Evolutionary conservation across 2,888 invertebrate species (phyloP).

Genomic region (Eueremaeus valkanovi): DNA sequence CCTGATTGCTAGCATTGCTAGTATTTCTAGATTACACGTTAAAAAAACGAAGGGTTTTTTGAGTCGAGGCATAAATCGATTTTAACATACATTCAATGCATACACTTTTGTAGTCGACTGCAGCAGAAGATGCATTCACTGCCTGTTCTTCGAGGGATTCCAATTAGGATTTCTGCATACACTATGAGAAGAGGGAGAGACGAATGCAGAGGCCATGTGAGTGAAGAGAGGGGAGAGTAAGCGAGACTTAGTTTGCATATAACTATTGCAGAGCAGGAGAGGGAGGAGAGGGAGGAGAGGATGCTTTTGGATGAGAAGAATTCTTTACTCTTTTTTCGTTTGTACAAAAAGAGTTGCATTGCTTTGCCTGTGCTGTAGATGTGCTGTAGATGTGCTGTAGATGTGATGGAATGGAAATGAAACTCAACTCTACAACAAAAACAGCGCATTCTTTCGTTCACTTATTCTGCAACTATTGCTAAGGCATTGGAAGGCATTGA

Average conservation of each 20-base stretch:
- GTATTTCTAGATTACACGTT: constrained; percentile 23
- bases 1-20: too few species aligned
- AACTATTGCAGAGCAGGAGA: too few species aligned
- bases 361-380: neutral
- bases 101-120: constrained; percentile 3
- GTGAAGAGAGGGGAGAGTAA: neutral
- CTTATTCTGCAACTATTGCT: constrained; percentile 9
- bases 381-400: neutral
- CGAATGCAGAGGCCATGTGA: neutral
- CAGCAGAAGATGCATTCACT: neutral
- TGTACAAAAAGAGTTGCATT: constrained; percentile 20
- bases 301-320: constrained; percentile 22
- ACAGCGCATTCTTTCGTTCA: neutral
- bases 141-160: constrained; percentile 29
- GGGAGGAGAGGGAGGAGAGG: constrained; percentile 33
- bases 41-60: constrained; percentile 7
- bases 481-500: neutral
- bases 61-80: constrained; percentile 22
- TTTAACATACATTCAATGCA: constrained; percentile 29
- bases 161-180: constrained; percentile 33
- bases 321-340: constrained; percentile 23
- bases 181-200: constrained; percentile 25
- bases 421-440: neutral
- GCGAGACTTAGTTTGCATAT: constrained; percentile 6
- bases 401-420: constrained; percentile 19